Base-by-base conservation (phyloP, 37 sponge, comb jelly and placozoan genomes). In the Crambe crambe region DNA sequence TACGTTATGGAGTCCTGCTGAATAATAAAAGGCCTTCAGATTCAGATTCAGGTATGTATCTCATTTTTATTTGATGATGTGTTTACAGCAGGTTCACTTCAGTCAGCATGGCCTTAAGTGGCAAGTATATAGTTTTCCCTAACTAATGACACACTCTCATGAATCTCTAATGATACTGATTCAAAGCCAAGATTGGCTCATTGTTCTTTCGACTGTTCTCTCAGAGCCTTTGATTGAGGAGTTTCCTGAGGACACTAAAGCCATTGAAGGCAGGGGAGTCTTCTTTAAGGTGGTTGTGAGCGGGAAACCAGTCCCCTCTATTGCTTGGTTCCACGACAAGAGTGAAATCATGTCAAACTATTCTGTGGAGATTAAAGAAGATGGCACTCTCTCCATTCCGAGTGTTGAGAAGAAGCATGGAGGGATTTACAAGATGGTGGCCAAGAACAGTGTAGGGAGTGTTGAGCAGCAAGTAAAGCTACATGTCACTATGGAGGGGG, bases 281-380 rank as follows among this genome's bases (percentile, higher is more conserved):
- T 20, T 58, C n/a, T 70, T 85, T 47, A 76, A 25, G 31, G 85
- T 85, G 10, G 38, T 58, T 31, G 85, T 85, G 31, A 58, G 32
- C 27, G 85, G 78, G 20, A 57, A 39, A 15, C 72, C 85, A 20
- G 30, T 37, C 1, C 85, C 85, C 38, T 38, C 37, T n/a, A 56
- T 76, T 27, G 69, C 60, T 37, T 85, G 85, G 85, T 85, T 77
- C 42, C 85, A 77, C 43, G 37, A 85, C 21, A 70, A 70, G 31
- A 56, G 23, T 2, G 43, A 70, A 40, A n/a, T 85, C 44, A 25
- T 0, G 21, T n/a, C 58, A 3, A 77, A 85, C 72, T 71, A 85
- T 58, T 68, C 85, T 12, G 35, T 29, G 26, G 78, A 77, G 37
- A 0, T 85, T 1, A 37, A 32, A 25, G 62, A 37, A 23, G 85